Conservation (phyloP, 2,797 vertebrate genomes). For the Sebastes miniatus region DNA sequence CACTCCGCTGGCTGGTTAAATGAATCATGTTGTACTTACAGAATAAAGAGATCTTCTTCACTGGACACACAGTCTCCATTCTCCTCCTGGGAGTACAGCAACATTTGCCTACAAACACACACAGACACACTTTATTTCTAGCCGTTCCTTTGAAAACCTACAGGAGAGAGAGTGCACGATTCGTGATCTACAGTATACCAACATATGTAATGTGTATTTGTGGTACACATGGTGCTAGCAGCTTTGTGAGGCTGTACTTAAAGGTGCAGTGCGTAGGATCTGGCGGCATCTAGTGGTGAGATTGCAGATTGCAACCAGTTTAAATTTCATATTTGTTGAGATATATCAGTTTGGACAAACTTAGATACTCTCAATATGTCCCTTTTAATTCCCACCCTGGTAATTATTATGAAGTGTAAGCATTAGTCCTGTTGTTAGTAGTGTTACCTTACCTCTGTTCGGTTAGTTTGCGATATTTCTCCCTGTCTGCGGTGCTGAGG, state of each 20-base stretch:
- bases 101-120: slow-evolving; percentile 86
- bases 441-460: slow-evolving; percentile 88
- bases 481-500: slow-evolving; percentile 89
- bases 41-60: slow-evolving; percentile 95
- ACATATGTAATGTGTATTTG: neutral
- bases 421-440: neutral
- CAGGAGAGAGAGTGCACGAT: neutral
- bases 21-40: slow-evolving; percentile 82
- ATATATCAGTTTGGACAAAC: too few relatives aligned
- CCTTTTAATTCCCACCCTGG: neutral
- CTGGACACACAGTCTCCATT: slow-evolving; percentile 90
- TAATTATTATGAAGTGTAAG: neutral
- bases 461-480: slow-evolving; percentile 92
- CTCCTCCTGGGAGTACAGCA: slow-evolving; percentile 95
- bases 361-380: neutral
- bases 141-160: neutral
- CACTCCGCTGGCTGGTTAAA: neutral
- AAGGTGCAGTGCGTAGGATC: too few relatives aligned
- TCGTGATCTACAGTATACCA: neutral
- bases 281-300: too few relatives aligned
- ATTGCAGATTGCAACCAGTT: too few relatives aligned
- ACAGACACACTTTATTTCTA: neutral
- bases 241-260: too few relatives aligned
- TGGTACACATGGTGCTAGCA: too few relatives aligned
- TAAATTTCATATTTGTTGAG: too few relatives aligned